A percentile compares a stretch with the other conserved stretches of the same genome.
These are phyloP conservation scores for Drosophila kokeensis DNA, from an alignment of 2,888 invertebrate genomes.

Conservation along the genomic window DNA sequence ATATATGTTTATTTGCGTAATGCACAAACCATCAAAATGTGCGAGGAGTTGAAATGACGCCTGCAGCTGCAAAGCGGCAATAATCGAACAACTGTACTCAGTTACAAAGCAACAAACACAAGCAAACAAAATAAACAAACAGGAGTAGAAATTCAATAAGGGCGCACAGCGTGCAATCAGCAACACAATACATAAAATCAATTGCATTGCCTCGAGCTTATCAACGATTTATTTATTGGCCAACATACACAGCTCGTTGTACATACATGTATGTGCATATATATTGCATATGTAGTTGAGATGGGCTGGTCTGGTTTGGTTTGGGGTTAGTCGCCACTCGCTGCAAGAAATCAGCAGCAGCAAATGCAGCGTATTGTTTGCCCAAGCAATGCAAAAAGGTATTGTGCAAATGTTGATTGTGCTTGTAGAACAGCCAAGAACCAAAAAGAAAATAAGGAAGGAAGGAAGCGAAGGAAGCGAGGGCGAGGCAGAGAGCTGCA, in stretches of 20 bases:
- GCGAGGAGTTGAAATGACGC: constrained; percentile 46
- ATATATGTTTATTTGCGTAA: constrained; percentile 18
- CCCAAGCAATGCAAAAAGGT: constrained; percentile 67
- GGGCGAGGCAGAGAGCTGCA: constrained; percentile 42
- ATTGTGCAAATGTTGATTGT: constrained; percentile 79
- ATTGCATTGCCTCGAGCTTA: constrained; percentile 77
- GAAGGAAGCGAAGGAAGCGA: constrained; percentile 19
- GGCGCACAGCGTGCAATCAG: constrained; percentile 64
- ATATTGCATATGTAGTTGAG: not conserved
- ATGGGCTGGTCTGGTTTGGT: not conserved
- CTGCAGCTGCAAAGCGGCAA: constrained; percentile 37
- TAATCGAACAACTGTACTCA: constrained; percentile 35
- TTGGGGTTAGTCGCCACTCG: not conserved
- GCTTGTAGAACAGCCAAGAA: constrained; percentile 40
- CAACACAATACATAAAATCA: constrained; percentile 76
- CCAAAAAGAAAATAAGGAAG: constrained; percentile 44
- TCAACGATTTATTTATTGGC: constrained; percentile 77
- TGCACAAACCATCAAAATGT: constrained; percentile 42
- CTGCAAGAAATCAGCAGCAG: constrained; percentile 56
- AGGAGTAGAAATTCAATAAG: constrained; percentile 53
- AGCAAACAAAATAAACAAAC: constrained; percentile 27
- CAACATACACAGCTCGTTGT: constrained; percentile 33
- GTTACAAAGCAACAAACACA: constrained; percentile 36
- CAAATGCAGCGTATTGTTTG: constrained; percentile 74
- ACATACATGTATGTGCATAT: not conserved